Percentiles rank a stretch among this genome's conserved stretches.
Evolutionary conservation across 2,888 invertebrate species (phyloP).

Genomic region (Tiliacea aurago): DNA sequence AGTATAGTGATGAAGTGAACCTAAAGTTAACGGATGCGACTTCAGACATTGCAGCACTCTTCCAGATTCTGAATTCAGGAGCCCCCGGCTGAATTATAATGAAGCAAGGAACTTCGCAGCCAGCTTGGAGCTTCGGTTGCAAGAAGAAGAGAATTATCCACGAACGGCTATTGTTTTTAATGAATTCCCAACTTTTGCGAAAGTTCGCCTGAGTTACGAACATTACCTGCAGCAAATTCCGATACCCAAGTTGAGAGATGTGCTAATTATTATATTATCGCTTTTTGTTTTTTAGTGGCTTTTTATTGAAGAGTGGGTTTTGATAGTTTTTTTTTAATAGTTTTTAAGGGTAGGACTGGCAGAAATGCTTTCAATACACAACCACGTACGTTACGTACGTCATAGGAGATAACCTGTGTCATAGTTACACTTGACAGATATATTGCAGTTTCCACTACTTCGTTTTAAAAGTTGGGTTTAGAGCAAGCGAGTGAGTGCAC

Average conservation of each 20-base stretch:
- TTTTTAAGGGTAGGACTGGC: neutral
- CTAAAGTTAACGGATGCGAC: constrained; percentile 41
- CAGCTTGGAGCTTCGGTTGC: constrained; percentile 40
- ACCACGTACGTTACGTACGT: too few species aligned
- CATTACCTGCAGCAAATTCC: constrained; percentile 77
- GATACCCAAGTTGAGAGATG: constrained; percentile 61
- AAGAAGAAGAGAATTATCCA: constrained; percentile 72
- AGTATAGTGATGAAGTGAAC: constrained; percentile 35
- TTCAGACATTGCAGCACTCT: constrained; percentile 58
- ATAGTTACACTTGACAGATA: neutral
- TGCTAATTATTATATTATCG: constrained; percentile 64
- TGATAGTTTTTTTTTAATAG: neutral
- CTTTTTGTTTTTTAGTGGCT: constrained; percentile 32
- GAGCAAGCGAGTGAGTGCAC: neutral
- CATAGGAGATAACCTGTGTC: neutral
- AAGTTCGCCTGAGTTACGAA: constrained; percentile 68
- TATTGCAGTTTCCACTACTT: neutral
- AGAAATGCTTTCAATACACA: too few species aligned
- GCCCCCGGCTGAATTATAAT: constrained; percentile 80
- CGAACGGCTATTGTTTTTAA: constrained; percentile 81
- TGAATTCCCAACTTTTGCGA: constrained; percentile 76
- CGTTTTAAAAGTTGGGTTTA: neutral
- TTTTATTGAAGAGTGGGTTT: constrained; percentile 12
- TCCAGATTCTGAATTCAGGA: constrained; percentile 66
- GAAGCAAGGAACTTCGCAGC: constrained; percentile 73